A percentile compares a stretch with the other conserved stretches of the same genome.
These are phyloP conservation scores for Drosophila nasuta DNA, from an alignment of 1,140 invertebrate species.

Conservation along the genomic window DNA sequence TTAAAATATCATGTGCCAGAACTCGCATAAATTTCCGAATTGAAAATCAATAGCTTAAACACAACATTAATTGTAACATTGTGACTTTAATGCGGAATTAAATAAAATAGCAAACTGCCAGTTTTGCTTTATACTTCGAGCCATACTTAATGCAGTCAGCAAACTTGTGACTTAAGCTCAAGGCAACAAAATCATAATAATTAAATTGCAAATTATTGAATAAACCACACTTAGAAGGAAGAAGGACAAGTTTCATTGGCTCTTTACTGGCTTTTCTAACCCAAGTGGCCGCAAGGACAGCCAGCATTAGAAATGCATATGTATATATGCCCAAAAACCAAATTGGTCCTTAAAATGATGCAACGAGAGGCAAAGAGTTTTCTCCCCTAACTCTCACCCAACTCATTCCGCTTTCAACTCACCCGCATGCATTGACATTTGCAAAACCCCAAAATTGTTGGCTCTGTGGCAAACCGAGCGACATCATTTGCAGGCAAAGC, in stretches of 20 bases:
- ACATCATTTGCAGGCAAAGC: conserved; percentile 46
- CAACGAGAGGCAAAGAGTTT: background rate
- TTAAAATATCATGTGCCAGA: no score
- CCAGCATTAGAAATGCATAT: conserved; percentile 38
- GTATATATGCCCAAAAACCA: conserved; percentile 21
- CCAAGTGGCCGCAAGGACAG: conserved; percentile 6
- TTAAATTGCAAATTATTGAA: conserved; percentile 13
- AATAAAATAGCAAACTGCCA: no score
- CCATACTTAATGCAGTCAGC: no score
- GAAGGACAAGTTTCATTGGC: background rate
- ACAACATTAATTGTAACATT: no score
- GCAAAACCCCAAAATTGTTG: conserved; percentile 38
- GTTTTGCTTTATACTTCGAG: no score
- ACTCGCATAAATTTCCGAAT: no score
- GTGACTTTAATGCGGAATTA: no score
- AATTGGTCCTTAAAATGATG: conserved; percentile 53
- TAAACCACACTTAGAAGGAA: background rate
- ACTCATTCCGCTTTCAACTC: background rate
- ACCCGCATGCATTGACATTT: conserved; percentile 29
- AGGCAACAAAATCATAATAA: conserved; percentile 14
- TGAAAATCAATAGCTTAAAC: no score
- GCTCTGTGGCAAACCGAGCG: conserved; percentile 44
- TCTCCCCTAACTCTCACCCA: background rate
- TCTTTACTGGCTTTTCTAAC: conserved; percentile 8
- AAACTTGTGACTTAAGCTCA: background rate